phyloP scores from a whole-genome alignment of 1,140 invertebrate genomes.

The Pseudomyrmex concolor region DNA sequence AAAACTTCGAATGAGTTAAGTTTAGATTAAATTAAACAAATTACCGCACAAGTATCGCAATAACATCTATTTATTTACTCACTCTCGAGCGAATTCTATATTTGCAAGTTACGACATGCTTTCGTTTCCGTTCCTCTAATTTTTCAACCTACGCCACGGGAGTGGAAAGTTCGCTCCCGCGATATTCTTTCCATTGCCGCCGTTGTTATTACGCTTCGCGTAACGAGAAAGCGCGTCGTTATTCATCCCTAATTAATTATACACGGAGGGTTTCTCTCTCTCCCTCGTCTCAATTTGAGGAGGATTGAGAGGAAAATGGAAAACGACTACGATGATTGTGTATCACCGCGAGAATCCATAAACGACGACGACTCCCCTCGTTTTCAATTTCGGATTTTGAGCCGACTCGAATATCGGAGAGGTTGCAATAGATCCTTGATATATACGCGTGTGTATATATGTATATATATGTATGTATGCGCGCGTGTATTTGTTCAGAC shows the following conservation, averaged over 20 bases:
- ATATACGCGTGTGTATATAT: too few relatives aligned
- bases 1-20: slow-evolving; percentile 23
- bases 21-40: slow-evolving; percentile 26
- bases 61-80: neutral
- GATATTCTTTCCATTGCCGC: neutral
- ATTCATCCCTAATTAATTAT: slow-evolving; percentile 3
- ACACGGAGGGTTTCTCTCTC: neutral
- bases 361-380: neutral
- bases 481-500: neutral
- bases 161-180: too few relatives aligned
- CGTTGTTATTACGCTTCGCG: neutral
- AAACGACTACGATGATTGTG: neutral
- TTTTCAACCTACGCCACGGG: neutral
- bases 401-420: neutral
- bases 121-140: neutral
- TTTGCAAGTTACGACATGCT: neutral
- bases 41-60: neutral
- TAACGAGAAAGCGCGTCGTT: neutral
- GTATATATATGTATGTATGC: too few relatives aligned
- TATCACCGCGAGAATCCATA: neutral
- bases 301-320: slow-evolving; percentile 10
- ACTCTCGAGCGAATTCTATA: neutral
- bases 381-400: slow-evolving; percentile 54
- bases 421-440: neutral
- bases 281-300: neutral